Conservation (phyloP, 1,140 invertebrate genomes). For the Conus ventricosus region DNA sequence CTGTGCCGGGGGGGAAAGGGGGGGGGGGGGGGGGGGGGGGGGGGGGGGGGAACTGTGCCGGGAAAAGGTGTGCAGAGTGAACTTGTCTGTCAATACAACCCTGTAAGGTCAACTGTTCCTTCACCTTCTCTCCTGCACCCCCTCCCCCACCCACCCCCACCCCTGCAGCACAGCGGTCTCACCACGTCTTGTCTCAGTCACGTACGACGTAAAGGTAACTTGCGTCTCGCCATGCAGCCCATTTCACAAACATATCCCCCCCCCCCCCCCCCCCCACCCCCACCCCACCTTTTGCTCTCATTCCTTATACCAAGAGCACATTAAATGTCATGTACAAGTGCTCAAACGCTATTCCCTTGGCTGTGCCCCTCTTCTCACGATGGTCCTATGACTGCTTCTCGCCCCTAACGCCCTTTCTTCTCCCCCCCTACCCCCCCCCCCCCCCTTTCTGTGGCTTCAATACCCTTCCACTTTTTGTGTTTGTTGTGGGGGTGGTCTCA, state of each 20-base stretch:
- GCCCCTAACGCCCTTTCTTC: neutral
- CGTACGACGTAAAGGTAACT: too few species aligned
- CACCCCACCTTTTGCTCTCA: too few species aligned
- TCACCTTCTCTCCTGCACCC: neutral
- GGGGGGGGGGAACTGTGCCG: neutral
- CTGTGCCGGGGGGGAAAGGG: neutral
- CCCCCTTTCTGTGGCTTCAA: too few species aligned
- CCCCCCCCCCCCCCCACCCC: neutral
- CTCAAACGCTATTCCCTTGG: neutral
- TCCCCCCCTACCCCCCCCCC: neutral
- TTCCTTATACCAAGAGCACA: neutral
- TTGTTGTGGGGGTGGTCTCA: too few species aligned
- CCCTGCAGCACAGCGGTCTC: too few species aligned
- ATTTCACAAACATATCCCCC: neutral
- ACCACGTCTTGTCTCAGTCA: too few species aligned
- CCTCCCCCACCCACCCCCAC: neutral
- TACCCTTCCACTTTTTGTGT: too few species aligned
- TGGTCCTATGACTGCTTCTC: neutral
- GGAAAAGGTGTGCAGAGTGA: neutral
- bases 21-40: neutral
- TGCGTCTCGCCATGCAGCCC: too few species aligned
- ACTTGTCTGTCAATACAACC: neutral
- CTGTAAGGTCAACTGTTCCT: too few species aligned
- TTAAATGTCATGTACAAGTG: neutral
- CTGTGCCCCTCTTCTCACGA: neutral